Evolutionary conservation across 1,140 invertebrate genomes (phyloP), one percentile per base, ranked within the genome.

Genomic region (Dolichoris vasculosae): DNA sequence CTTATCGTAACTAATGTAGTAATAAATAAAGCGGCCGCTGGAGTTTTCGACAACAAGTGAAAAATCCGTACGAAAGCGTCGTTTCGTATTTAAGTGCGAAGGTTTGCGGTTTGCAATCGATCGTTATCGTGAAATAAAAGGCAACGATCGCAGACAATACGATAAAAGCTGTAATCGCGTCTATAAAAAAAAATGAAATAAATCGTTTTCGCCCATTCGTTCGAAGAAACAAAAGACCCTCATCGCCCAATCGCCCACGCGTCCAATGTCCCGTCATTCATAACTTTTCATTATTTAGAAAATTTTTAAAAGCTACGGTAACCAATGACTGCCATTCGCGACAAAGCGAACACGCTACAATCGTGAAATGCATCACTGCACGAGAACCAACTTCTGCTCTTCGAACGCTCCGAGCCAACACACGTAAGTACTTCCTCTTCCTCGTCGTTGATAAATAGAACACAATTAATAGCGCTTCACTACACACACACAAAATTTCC

Each of bases 381-480:
- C 9, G 23, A 20, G 48, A 78, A 51, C 51, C 20, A 20, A 38
- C 26, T 78, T 38, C 1, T 4, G 32, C 48, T 32, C 76, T 35
- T 59, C 76, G 40, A 73, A 38, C 38, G 40, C 69, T 2, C 69
- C 26, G 13, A 2, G 40, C 9, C 43, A 51, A 55, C 46, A 51
- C 40, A 26, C 6, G 63, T 55, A 17, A 71, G 23, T 40, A 55
- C 79, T 85, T 81, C 78, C 84, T 85, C 84, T 82, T 85, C 71
- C 84, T 85, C 73, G 85, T 59, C 75, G 51, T 59, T 79, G 80
- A 86, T 82, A 82, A 86, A 82, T 83, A 78, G 85, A 82, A 71
- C 63, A 15, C 80, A 82, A 86, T 86, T 82, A 86, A 86, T 64
- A 73, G 55, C 59, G 40, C 84, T 59, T 38, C 32, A 43, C 30